Percentiles rank a stretch among this genome's conserved stretches.
phyloP scores from a whole-genome alignment of 2,797 vertebrate species.

The Threskiornis aethiopicus region DNA sequence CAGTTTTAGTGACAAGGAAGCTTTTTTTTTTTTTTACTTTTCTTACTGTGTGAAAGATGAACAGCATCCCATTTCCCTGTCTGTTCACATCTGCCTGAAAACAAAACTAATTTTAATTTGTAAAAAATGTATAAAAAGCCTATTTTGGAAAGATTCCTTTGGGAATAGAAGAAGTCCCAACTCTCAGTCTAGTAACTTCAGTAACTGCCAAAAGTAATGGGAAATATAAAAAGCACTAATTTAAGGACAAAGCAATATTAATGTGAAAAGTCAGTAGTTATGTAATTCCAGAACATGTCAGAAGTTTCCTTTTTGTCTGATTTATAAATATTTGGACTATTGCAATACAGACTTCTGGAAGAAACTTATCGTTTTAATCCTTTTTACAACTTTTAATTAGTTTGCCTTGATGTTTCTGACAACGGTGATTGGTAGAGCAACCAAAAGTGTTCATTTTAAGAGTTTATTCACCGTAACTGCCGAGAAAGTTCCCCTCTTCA shows the following conservation, averaged over 20 bases:
- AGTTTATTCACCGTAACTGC: neutral
- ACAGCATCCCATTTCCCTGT: neutral
- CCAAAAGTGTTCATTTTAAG: neutral
- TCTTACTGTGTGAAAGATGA: neutral
- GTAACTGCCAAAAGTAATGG: neutral
- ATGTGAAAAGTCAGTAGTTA: neutral
- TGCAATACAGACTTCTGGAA: neutral
- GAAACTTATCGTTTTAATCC: neutral
- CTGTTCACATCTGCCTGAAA: slow-evolving; percentile 7
- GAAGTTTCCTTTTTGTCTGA: neutral
- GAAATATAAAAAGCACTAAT: slow-evolving; percentile 1
- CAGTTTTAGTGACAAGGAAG: neutral
- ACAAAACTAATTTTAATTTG: neutral
- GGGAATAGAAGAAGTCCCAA: neutral
- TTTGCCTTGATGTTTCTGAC: neutral
- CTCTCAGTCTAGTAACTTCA: neutral
- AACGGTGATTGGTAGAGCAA: neutral
- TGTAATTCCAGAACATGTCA: neutral
- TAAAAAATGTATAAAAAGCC: neutral
- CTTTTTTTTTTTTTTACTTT: neutral
- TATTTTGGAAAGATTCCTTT: neutral
- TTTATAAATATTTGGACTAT: neutral
- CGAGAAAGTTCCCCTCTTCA: neutral
- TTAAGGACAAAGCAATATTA: slow-evolving; percentile 31
- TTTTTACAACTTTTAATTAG: neutral